phyloP scores from a whole-genome alignment of 2,888 invertebrate species.

The Spodoptera exigua region DNA sequence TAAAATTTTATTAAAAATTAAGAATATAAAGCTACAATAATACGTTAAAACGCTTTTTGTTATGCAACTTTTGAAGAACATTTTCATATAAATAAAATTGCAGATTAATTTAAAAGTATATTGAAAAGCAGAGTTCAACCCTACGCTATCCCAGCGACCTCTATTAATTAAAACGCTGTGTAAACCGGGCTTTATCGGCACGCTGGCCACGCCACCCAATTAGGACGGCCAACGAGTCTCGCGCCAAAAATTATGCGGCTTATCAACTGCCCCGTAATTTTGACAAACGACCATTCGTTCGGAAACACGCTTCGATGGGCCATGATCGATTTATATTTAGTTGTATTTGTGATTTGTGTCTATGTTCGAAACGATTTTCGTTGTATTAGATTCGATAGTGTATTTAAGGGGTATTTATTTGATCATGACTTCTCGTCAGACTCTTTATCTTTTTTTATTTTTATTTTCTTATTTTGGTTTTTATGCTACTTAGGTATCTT shows the following conservation, averaged over 20 bases:
- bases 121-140: conserved; percentile 56
- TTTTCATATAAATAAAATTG: not conserved
- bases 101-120: conserved; percentile 11
- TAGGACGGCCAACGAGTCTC: conserved; percentile 75
- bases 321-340: conserved; percentile 78
- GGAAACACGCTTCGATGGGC: conserved; percentile 73
- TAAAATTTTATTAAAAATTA: too few species aligned
- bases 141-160: conserved; percentile 77
- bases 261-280: conserved; percentile 85
- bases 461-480: too few species aligned
- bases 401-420: not conserved
- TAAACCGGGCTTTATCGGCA: conserved; percentile 87
- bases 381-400: conserved; percentile 26
- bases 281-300: conserved; percentile 81
- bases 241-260: conserved; percentile 88
- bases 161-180: conserved; percentile 88
- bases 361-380: conserved; percentile 50
- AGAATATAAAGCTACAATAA: too few species aligned
- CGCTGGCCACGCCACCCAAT: conserved; percentile 81
- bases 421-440: too few species aligned
- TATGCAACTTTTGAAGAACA: too few species aligned
- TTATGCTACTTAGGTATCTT: too few species aligned
- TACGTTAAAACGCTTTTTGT: too few species aligned
- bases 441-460: too few species aligned
- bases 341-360: conserved; percentile 53